These are phyloP conservation scores for Haemorhous mexicanus DNA, from an alignment of 2,113 vertebrate species.

Conservation along the genomic window DNA sequence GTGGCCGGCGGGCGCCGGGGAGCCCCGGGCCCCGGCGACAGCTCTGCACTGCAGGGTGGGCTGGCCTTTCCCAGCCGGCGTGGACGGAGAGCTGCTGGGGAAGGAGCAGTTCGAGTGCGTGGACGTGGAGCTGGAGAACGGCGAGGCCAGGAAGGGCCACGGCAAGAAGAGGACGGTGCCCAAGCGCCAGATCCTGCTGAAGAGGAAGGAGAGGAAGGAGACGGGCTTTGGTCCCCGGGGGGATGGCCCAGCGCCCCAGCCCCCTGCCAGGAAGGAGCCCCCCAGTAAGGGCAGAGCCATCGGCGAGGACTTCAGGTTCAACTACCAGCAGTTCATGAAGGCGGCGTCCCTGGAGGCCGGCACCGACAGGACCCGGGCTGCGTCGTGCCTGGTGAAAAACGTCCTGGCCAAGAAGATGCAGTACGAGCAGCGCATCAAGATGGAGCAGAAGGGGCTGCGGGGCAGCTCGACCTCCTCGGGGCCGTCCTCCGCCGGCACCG, in stretches of 20 bases:
- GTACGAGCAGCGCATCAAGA: constrained; percentile 66
- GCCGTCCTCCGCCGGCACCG: constrained; percentile 25
- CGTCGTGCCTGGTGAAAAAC: constrained; percentile 86
- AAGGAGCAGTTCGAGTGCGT: constrained; percentile 82
- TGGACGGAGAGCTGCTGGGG: constrained; percentile 63
- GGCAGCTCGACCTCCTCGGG: constrained; percentile 56
- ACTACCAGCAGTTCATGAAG: constrained; percentile 77
- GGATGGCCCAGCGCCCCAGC: constrained; percentile 18
- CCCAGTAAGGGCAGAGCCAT: background rate
- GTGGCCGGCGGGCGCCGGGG: constrained; percentile 72
- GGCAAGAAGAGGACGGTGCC: constrained; percentile 85
- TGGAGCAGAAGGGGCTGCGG: constrained; percentile 47
- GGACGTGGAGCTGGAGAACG: constrained; percentile 85
- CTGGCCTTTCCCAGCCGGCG: background rate
- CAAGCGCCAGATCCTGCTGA: constrained; percentile 92
- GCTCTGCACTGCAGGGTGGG: background rate
- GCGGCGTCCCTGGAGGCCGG: constrained; percentile 82
- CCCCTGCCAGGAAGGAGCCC: constrained; percentile 20
- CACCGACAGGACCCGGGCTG: constrained; percentile 77
- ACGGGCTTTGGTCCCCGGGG: constrained; percentile 45
- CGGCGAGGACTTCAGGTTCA: constrained; percentile 55
- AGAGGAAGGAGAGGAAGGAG: constrained; percentile 77
- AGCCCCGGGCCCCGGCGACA: background rate
- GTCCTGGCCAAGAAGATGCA: constrained; percentile 90
- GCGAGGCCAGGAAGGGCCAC: constrained; percentile 69